Base-by-base conservation (phyloP, 2,113 vertebrate species). In the Plectropomus leopardus region DNA sequence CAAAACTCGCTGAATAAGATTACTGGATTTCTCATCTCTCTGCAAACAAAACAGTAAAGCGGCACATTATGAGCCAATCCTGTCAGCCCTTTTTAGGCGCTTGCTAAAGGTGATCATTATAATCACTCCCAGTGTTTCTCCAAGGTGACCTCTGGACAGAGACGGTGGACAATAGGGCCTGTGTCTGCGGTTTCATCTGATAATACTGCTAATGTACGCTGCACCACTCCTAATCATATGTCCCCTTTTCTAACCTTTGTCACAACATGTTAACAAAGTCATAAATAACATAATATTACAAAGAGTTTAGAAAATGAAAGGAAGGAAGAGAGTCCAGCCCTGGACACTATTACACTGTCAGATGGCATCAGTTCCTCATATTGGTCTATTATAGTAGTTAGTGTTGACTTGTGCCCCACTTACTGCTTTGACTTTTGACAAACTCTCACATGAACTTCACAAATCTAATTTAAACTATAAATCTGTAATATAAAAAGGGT, bases 71-170 rank as follows among this genome's bases (percentile, higher is more conserved):
- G 9, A 64, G 2, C 0, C 17, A 1, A n/a, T 58, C 15, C 66
- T 45, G 50, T 69, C 70, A 9, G 45, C 13, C 17, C 23, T n/a
- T 72, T 78, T 36, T 21, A 28, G 68, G 7, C 2, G 15, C 57
- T 14, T 14, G 14, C 23, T 26, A 17, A 80, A 86, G 70, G 72
- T 70, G 67, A 76, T 87, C 69, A 72, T 89, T 88, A 78, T 65
- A 88, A 90, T 87, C 85, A 86, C 78, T 32, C 55, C 30, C 32
- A 24, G 68, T 86, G 75, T 70, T 77, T 89, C 77, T 61, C 60
- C 66, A 72, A 80, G 80, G 76, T 75, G 72, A 88, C 82, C 80
- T 51, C 61, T 51, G 76, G 59, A 42, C 42, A 7, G 42, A 0
- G 17, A 51, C 1, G 10, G 59, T 1, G 57, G 74, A 68, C 53